These are phyloP conservation scores for Omphaloscelis lunosa DNA, from an alignment of 2,888 invertebrate species.

Conservation along the genomic window DNA sequence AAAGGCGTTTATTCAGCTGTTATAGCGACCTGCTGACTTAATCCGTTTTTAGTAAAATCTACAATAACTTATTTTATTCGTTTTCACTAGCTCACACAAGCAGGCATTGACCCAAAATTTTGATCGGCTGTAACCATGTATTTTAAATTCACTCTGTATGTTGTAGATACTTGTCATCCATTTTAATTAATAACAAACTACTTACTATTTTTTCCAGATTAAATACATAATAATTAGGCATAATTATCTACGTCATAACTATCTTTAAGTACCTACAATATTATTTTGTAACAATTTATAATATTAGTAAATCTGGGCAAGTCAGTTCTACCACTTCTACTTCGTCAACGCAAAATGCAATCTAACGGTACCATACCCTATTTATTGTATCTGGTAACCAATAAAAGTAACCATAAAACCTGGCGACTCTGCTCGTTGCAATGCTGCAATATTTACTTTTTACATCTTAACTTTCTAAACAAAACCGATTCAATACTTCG, in stretches of 20 bases:
- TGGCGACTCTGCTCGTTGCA: neutral
- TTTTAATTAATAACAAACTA: neutral
- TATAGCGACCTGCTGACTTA: neutral
- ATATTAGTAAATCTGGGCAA: neutral
- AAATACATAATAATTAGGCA: neutral
- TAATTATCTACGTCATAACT: too few species aligned
- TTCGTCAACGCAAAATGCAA: conserved; percentile 27
- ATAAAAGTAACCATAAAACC: conserved; percentile 18
- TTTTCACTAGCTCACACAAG: neutral
- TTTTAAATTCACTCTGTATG: too few species aligned
- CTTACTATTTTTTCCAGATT: neutral
- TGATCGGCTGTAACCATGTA: neutral
- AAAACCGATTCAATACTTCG: conserved; percentile 9
- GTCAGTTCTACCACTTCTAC: neutral
- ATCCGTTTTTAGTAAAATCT: conserved; percentile 4
- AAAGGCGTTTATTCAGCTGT: conserved; percentile 44
- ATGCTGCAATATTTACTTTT: conserved; percentile 18
- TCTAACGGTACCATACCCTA: neutral
- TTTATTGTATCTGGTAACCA: neutral
- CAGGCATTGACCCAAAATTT: neutral
- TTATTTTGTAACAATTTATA: neutral
- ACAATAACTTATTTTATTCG: neutral
- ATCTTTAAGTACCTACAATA: neutral
- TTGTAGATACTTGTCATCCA: neutral
- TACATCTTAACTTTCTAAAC: conserved; percentile 36